phyloP scores from a whole-genome alignment of 2,888 invertebrate genomes.

The Metacarcinus magister region DNA sequence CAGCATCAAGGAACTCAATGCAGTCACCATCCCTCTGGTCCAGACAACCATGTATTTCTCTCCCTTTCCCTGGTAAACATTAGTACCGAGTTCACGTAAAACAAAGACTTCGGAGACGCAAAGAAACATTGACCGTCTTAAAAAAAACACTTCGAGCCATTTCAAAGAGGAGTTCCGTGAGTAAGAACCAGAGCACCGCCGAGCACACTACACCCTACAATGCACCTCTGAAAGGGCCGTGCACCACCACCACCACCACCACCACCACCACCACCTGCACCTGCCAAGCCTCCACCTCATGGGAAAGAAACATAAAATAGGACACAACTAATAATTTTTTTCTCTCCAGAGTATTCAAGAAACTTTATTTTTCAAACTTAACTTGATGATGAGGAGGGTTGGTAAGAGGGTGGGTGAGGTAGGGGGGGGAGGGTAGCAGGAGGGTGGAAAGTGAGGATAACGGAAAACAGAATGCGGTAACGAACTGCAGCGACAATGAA shows the following conservation, averaged over 20 bases:
- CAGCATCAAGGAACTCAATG: neutral
- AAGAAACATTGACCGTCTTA: neutral
- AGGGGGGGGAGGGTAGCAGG: neutral
- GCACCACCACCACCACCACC: neutral
- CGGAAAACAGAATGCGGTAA: neutral
- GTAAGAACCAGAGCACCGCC: neutral
- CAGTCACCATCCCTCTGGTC: neutral
- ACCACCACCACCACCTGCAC: neutral
- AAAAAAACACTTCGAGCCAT: neutral
- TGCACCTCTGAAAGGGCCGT: neutral
- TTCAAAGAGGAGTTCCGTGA: neutral
- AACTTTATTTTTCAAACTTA: neutral
- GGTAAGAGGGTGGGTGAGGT: neutral
- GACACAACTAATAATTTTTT: neutral
- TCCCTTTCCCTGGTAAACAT: neutral
- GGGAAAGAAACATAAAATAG: neutral
- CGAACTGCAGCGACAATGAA: slow-evolving; percentile 31
- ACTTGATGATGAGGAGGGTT: neutral
- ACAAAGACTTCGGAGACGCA: neutral
- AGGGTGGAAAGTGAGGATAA: neutral
- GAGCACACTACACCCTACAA: neutral
- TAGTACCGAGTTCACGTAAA: neutral
- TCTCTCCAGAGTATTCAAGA: neutral
- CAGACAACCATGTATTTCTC: neutral
- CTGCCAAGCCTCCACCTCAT: neutral